Evolutionary conservation across 1,140 invertebrate genomes (phyloP), one percentile per base, ranked within the genome.

Genomic region (Pantala flavescens): DNA sequence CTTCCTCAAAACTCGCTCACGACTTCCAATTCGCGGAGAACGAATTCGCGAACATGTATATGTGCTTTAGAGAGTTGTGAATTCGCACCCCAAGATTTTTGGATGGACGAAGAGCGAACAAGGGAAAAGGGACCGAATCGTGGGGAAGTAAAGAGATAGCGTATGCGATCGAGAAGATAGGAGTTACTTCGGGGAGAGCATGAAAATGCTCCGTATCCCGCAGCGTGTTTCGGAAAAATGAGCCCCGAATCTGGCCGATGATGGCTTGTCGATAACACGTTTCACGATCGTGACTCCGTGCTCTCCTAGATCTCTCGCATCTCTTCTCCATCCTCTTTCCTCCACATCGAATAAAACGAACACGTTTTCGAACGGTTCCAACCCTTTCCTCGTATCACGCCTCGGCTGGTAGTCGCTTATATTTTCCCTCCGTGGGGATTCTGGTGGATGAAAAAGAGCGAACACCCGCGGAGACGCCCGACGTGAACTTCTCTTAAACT

Each of bases 241-340:
- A 63, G 49, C 49, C 49, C 16, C 12, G 49, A 63, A 63, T 63
- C 14, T 63, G 49, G 49, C n/a, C 49, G 49, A 63, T 63, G 49
- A 63, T 63, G 49, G 49, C 49, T 63, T 63, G 16, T 63, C 49
- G 49, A 63, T 63, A 63, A 63, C 49, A 63, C 49, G 49, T 63
- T 63, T 63, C n/a, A 1, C 14, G 49, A 63, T 63, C 49, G 49
- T 63, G 49, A 63, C 49, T 63, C 12, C 49, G 49, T 63, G 49
- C 3, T 63, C 49, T 63, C n/a, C 49, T 21, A 63, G 16, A 63
- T 63, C 28, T 36, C 28, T 36, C 49, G 12, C 49, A 63, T 63
- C 49, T 3, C 49, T 3, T 3, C 49, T 63, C 49, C 49, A 63
- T 3, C 49, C 3, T 63, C 49, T 21, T 12, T 63, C 12, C 49